A percentile compares a stretch with the other conserved stretches of the same genome.
These are phyloP conservation scores for Cladorhizidae sp. DNA, from an alignment of 37 sponge, comb jelly and placozoan genomes.

Conservation along the genomic window DNA sequence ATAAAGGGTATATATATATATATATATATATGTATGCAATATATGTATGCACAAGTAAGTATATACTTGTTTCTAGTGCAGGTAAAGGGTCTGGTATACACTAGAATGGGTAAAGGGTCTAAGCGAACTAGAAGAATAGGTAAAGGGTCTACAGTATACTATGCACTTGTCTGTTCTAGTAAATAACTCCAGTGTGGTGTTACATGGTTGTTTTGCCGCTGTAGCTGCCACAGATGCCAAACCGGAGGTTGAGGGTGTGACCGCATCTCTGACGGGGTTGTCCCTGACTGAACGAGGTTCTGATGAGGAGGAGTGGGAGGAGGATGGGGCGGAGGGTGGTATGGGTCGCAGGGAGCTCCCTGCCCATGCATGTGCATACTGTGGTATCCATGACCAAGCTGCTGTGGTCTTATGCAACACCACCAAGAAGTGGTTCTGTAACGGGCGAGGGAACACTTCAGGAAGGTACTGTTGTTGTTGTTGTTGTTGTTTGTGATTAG, in stretches of 20 bases:
- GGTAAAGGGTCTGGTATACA: too few species aligned
- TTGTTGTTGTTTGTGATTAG: not conserved
- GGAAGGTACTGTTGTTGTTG: constrained; percentile 63
- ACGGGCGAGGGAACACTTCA: constrained; percentile 96
- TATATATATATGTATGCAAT: too few species aligned
- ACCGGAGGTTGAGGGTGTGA: not conserved
- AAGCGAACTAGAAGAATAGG: too few species aligned
- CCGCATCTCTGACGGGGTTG: constrained; percentile 29
- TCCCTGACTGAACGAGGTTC: constrained; percentile 53
- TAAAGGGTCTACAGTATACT: too few species aligned
- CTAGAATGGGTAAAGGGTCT: too few species aligned
- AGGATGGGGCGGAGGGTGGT: constrained; percentile 9
- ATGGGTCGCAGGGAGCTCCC: constrained; percentile 57
- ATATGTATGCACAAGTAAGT: too few species aligned
- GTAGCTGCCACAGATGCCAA: not conserved
- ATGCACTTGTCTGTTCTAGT: too few species aligned
- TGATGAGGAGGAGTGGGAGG: constrained; percentile 60
- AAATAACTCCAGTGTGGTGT: too few species aligned
- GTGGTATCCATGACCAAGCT: constrained; percentile 96
- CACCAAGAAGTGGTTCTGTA: constrained; percentile 98
- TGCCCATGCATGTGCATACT: constrained; percentile 82
- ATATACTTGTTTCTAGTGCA: too few species aligned
- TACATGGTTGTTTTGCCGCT: too few species aligned
- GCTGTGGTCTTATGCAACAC: constrained; percentile 93
- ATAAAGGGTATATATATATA: too few species aligned